Conservation (phyloP, 2,888 invertebrate genomes). For the Noctua pronuba region DNA sequence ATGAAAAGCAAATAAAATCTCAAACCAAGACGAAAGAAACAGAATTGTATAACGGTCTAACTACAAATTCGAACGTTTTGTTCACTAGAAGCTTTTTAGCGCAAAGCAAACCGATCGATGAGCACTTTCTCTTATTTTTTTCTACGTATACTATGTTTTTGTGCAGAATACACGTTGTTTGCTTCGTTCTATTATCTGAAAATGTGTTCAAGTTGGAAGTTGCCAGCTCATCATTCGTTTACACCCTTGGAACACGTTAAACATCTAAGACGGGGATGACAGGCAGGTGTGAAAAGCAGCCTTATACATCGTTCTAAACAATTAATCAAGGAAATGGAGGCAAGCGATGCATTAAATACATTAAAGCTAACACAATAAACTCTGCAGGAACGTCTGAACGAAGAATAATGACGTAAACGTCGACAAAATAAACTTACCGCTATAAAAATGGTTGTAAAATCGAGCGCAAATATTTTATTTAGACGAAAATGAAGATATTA, state of each 20-base stretch:
- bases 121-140: neutral
- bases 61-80: constrained; percentile 6
- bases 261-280: constrained; percentile 48
- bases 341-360: constrained; percentile 39
- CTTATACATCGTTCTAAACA: constrained; percentile 43
- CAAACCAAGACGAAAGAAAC: neutral
- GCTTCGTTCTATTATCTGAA: constrained; percentile 25
- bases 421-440: constrained; percentile 22
- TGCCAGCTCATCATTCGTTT: constrained; percentile 39
- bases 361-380: constrained; percentile 48
- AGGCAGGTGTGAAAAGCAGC: constrained; percentile 46
- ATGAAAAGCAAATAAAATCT: constrained; percentile 1
- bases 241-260: constrained; percentile 37
- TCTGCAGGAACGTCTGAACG: constrained; percentile 1
- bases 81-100: neutral
- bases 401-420: constrained; percentile 27
- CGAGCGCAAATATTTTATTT: constrained; percentile 17
- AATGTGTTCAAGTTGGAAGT: constrained; percentile 14
- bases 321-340: constrained; percentile 55
- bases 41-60: neutral
- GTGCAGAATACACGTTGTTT: constrained; percentile 11
- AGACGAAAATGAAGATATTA: neutral
- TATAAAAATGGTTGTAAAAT: constrained; percentile 34
- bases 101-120: constrained; percentile 33
- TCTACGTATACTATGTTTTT: neutral